Evolutionary conservation across 1,140 invertebrate species (phyloP).

Genomic region (Oppia nitens): DNA sequence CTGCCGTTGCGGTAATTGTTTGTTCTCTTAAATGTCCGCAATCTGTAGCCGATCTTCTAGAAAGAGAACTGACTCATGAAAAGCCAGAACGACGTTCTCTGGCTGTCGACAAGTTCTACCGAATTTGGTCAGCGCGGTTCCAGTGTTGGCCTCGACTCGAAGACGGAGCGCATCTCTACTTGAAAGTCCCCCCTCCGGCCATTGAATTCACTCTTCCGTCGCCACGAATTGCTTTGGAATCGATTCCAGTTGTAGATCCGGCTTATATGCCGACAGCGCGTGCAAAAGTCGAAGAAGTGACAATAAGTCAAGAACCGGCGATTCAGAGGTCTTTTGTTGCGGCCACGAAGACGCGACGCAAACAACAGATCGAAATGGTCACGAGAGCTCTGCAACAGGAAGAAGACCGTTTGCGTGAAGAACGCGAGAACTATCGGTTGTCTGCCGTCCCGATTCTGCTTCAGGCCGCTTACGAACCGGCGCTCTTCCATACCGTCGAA

Average conservation of each 20-base stretch:
- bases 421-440: conserved; percentile 86
- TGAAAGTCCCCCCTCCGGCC: conserved; percentile 92
- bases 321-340: conserved; percentile 86
- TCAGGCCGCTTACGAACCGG: conserved; percentile 89
- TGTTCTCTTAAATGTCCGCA: conserved; percentile 73
- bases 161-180: conserved; percentile 78
- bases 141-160: conserved; percentile 99
- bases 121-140: conserved; percentile 85
- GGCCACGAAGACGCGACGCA: conserved; percentile 92
- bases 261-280: conserved; percentile 97
- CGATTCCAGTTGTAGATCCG: conserved; percentile 83
- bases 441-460: conserved; percentile 90
- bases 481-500: conserved; percentile 57
- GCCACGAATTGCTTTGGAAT: conserved; percentile 91
- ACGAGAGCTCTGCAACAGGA: conserved; percentile 83
- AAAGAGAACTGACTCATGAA: conserved; percentile 59
- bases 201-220: conserved; percentile 98
- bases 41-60: conserved; percentile 70
- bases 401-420: conserved; percentile 81
- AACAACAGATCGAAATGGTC: conserved; percentile 95
- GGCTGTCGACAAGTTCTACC: conserved; percentile 51
- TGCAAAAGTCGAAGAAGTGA: conserved; percentile 96
- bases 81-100: conserved; percentile 57
- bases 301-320: conserved; percentile 93
- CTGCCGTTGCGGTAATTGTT: conserved; percentile 76